A percentile compares a stretch with the other conserved stretches of the same genome.
Conservation (phyloP, 2,797 vertebrate genomes). For the Xenops minutus region DNA sequence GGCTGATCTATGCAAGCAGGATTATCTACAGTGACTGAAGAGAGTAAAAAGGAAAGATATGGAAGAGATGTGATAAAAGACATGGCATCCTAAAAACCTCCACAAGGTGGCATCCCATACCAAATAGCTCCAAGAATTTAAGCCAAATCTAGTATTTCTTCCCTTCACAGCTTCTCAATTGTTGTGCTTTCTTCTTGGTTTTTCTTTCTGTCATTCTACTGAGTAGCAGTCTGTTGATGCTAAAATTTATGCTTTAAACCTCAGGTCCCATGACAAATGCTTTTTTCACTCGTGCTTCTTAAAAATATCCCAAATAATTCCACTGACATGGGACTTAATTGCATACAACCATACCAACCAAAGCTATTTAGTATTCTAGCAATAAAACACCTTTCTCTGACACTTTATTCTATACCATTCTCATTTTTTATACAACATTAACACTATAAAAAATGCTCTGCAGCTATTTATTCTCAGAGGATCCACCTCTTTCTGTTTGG, state of each 20-base stretch:
- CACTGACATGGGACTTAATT: background rate
- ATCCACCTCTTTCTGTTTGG: background rate
- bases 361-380: background rate
- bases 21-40: background rate
- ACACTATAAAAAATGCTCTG: background rate
- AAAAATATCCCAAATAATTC: background rate
- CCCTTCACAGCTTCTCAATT: background rate
- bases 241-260: constrained; percentile 14
- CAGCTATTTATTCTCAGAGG: background rate
- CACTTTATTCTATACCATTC: background rate
- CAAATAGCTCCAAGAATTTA: background rate
- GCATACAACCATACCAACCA: background rate
- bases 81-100: background rate
- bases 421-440: background rate
- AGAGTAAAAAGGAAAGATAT: background rate
- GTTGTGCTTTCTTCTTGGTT: constrained; percentile 22
- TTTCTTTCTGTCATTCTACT: constrained; percentile 11
- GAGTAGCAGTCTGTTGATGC: background rate
- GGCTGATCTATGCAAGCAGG: background rate
- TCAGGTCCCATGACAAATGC: background rate
- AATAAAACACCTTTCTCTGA: background rate
- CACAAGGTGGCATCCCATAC: constrained; percentile 60
- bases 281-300: background rate
- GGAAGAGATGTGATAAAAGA: background rate
- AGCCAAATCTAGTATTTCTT: background rate